Conservation (phyloP, 2,888 invertebrate genomes). For the Pharmacophagus antenor region DNA sequence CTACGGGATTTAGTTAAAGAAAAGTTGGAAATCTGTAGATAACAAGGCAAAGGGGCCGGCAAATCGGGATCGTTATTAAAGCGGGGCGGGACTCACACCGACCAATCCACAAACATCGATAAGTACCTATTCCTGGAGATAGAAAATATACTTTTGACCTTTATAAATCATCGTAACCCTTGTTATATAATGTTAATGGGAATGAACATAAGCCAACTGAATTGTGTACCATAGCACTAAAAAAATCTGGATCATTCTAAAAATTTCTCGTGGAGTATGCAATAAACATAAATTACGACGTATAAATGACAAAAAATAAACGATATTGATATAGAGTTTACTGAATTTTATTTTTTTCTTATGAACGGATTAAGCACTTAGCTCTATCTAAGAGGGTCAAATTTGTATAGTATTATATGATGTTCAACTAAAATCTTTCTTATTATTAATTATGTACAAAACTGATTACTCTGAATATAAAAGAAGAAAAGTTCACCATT, state of each 20-base stretch:
- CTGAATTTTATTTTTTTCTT: too few species aligned
- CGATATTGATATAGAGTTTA: too few species aligned
- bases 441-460: too few species aligned
- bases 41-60: conserved; percentile 41
- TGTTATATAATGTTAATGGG: not conserved
- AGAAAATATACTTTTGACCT: conserved; percentile 30
- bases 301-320: too few species aligned
- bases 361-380: too few species aligned
- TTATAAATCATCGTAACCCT: conserved; percentile 22
- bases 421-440: too few species aligned
- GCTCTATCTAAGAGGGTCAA: too few species aligned
- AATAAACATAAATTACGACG: too few species aligned
- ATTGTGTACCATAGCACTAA: not conserved
- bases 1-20: conserved; percentile 1
- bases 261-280: too few species aligned
- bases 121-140: conserved; percentile 43
- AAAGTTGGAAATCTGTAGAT: conserved; percentile 27
- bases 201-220: not conserved
- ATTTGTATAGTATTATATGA: too few species aligned
- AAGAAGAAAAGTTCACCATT: too few species aligned
- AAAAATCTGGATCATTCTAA: not conserved
- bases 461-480: too few species aligned
- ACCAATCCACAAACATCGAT: conserved; percentile 43
- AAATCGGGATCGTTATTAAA: conserved; percentile 64
- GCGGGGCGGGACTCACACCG: conserved; percentile 56